Evolutionary conservation across 2,797 vertebrate species (phyloP).

Genomic region (Octomys mimax): DNA sequence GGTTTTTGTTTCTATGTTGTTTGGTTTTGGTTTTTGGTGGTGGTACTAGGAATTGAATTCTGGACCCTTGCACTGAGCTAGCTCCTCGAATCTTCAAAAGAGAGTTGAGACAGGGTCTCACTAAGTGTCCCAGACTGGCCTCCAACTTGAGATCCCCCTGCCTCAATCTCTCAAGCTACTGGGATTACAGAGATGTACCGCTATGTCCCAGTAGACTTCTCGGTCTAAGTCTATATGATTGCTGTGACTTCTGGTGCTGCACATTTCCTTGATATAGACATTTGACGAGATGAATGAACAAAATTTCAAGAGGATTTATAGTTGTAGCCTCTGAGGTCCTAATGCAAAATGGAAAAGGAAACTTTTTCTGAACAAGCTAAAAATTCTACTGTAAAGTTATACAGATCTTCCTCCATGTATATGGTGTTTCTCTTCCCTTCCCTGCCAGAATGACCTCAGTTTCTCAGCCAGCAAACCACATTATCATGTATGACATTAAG

Average conservation of each 20-base stretch:
- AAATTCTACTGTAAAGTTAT: not conserved
- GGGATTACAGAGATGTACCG: not conserved
- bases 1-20: too few species aligned
- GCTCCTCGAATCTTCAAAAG: not conserved
- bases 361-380: not conserved
- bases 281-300: not conserved
- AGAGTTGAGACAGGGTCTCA: not conserved
- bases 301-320: not conserved
- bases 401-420: fast-evolving
- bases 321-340: not conserved
- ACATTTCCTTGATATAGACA: not conserved
- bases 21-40: not conserved
- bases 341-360: not conserved
- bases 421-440: not conserved
- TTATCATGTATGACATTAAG: not conserved
- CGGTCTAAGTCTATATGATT: not conserved
- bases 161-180: not conserved
- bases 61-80: not conserved
- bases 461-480: not conserved
- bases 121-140: not conserved
- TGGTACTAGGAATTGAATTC: not conserved
- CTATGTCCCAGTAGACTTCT: not conserved
- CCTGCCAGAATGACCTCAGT: not conserved
- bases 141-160: not conserved
- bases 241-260: not conserved